A percentile compares a stretch with the other conserved stretches of the same genome.
These are phyloP conservation scores for Drosophila neocordata DNA, from an alignment of 1,140 invertebrate species.

Conservation along the genomic window DNA sequence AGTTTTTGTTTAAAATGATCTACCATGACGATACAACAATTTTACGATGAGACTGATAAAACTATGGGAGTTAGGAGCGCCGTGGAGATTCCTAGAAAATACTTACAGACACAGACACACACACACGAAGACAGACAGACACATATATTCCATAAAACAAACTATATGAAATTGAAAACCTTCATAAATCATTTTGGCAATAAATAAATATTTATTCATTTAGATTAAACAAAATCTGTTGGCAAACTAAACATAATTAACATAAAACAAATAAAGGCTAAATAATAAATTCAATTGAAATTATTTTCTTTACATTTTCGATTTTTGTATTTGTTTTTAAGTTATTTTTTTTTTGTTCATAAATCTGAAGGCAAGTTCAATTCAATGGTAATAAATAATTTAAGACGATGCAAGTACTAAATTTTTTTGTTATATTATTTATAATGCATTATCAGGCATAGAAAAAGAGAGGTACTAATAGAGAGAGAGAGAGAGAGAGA, in stretches of 20 bases:
- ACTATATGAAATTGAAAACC: neutral
- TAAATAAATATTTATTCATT: constrained; percentile 61
- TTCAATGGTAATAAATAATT: constrained; percentile 1
- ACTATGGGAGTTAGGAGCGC: neutral
- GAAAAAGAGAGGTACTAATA: neutral
- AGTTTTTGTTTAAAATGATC: constrained; percentile 37
- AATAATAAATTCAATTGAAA: constrained; percentile 52
- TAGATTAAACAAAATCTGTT: constrained; percentile 48
- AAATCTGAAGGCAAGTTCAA: constrained; percentile 42
- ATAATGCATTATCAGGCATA: constrained; percentile 51
- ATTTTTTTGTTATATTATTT: constrained; percentile 40
- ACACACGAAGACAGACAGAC: neutral
- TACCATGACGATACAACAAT: constrained; percentile 14
- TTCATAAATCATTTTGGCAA: constrained; percentile 58
- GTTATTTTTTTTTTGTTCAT: constrained; percentile 59
- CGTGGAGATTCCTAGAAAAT: constrained; percentile 36
- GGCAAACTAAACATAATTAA: constrained; percentile 63
- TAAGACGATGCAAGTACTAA: neutral
- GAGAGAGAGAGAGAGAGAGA: neutral
- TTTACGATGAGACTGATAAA: constrained; percentile 37
- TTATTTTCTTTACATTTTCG: neutral
- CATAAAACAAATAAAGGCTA: constrained; percentile 62
- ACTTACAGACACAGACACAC: neutral
- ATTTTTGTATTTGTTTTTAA: neutral
- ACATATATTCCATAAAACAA: neutral